Conservation (phyloP, 2,113 vertebrate species). For the Xenotilapia longispinis region DNA sequence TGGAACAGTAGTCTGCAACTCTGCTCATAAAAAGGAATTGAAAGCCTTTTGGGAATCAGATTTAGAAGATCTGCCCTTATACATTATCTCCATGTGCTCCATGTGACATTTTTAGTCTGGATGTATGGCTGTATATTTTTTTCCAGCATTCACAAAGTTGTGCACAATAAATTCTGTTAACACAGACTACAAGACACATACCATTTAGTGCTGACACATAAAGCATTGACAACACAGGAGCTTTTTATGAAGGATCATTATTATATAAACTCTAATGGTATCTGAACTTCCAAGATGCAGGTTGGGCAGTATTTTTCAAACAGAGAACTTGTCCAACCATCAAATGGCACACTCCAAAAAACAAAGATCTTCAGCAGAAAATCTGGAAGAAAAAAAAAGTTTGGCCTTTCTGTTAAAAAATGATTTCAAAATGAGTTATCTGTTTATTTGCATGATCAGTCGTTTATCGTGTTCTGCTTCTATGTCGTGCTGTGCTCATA, state of each 20-base stretch:
- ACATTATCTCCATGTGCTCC: neutral
- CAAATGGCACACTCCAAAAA: neutral
- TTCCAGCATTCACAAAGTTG: neutral
- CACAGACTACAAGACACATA: neutral
- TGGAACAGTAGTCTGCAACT: neutral
- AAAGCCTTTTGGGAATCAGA: neutral
- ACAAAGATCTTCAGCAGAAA: neutral
- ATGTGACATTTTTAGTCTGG: neutral
- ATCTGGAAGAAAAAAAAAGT: neutral
- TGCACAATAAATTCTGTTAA: neutral
- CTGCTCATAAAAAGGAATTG: neutral
- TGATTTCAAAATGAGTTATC: neutral
- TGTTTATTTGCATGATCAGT: neutral
- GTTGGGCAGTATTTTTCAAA: neutral
- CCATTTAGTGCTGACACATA: neutral
- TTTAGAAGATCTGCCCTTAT: neutral
- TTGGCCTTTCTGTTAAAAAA: neutral
- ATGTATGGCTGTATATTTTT: neutral
- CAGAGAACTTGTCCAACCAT: neutral
- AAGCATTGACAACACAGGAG: neutral
- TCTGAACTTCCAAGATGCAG: neutral
- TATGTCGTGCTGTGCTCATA: slow-evolving; percentile 24
- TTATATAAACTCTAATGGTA: neutral
- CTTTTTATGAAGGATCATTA: neutral
- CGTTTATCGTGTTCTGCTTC: neutral